Percentiles rank a stretch among this genome's conserved stretches.
phyloP scores from a whole-genome alignment of 2,113 vertebrate genomes.

The Cygnus buccinator region DNA sequence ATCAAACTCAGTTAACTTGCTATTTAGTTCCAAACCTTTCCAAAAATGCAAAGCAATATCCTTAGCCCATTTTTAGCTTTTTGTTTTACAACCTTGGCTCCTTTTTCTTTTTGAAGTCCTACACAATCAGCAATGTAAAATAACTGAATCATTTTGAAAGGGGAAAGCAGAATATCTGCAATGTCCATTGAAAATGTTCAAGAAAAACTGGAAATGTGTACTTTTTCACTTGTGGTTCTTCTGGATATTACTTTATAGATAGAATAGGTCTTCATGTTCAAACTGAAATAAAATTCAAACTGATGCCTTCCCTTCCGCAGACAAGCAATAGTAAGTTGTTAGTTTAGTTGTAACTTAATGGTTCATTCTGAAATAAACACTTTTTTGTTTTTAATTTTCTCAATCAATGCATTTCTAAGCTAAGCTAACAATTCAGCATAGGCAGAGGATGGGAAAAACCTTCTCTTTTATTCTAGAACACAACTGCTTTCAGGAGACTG shows the following conservation, averaged over 20 bases:
- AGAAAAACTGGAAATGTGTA: background rate
- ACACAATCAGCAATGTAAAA: background rate
- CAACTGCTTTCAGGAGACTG: conserved; percentile 35
- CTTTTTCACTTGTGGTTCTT: background rate
- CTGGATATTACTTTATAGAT: background rate
- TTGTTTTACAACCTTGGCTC: background rate
- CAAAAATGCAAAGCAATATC: background rate
- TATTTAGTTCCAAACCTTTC: background rate
- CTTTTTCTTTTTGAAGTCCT: background rate
- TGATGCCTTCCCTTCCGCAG: background rate
- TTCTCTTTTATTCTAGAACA: conserved; percentile 44
- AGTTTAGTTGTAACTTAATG: background rate
- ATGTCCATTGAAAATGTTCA: background rate
- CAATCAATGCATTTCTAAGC: background rate
- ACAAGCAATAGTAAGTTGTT: background rate
- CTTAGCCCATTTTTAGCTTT: background rate
- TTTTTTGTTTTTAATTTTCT: background rate
- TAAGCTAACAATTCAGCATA: conserved; percentile 1
- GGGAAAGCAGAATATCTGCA: background rate
- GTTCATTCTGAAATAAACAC: background rate
- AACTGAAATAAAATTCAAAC: background rate
- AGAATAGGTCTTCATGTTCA: background rate
- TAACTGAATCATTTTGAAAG: background rate
- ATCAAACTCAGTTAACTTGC: background rate
- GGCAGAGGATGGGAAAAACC: background rate